Percentiles rank a stretch among this genome's conserved stretches.
phyloP scores from a whole-genome alignment of 2,888 invertebrate genomes.

The Hyalella azteca region DNA sequence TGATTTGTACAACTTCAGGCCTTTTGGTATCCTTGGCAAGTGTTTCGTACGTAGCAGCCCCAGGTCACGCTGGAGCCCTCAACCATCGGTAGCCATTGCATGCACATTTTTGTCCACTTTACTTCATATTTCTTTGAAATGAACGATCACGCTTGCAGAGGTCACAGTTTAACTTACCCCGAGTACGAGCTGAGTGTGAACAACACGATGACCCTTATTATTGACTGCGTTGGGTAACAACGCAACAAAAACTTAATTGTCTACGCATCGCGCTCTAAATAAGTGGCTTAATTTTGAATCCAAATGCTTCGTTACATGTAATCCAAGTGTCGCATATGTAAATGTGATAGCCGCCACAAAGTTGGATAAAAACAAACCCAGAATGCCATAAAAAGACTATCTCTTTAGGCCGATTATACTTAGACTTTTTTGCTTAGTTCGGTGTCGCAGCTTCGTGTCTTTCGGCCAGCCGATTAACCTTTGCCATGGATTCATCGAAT shows the following conservation, averaged over 20 bases:
- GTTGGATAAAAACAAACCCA: neutral
- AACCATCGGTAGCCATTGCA: too few relatives aligned
- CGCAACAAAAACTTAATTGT: constrained; percentile 9
- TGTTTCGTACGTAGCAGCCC: too few relatives aligned
- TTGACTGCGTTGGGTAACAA: too few relatives aligned
- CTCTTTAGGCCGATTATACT: neutral
- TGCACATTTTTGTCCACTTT: too few relatives aligned
- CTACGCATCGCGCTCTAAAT: neutral
- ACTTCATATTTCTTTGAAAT: too few relatives aligned
- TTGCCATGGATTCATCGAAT: neutral
- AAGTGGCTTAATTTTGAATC: neutral
- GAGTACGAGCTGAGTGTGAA: too few relatives aligned
- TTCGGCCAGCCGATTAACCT: neutral
- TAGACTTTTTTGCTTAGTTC: neutral
- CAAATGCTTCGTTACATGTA: neutral
- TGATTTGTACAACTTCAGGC: too few relatives aligned
- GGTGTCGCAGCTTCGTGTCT: neutral
- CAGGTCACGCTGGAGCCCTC: too few relatives aligned
- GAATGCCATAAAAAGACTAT: neutral
- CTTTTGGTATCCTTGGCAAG: too few relatives aligned
- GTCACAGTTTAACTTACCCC: too few relatives aligned
- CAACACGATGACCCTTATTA: too few relatives aligned
- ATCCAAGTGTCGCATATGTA: constrained; percentile 28
- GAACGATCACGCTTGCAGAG: too few relatives aligned
- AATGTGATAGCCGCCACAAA: neutral